Evolutionary conservation across 2,797 vertebrate species (phyloP).

Genomic region (Gymnoscopelus braueri): DNA sequence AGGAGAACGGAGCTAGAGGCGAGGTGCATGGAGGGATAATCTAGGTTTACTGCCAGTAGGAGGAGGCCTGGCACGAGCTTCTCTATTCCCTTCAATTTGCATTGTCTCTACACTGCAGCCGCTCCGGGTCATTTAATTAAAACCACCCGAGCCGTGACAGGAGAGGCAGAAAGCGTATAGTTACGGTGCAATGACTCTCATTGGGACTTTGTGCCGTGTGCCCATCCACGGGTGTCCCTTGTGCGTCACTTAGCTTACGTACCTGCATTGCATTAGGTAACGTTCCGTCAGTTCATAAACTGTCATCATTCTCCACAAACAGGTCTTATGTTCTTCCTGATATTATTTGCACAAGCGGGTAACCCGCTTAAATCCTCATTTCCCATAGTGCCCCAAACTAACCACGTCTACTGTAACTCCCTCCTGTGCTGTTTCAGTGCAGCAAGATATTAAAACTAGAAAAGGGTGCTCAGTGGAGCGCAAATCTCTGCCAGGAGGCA

Average conservation of each 20-base stretch:
- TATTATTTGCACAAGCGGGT: no score
- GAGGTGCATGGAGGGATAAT: slow-evolving; percentile 16
- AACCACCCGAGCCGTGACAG: slow-evolving; percentile 36
- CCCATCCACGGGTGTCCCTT: background rate
- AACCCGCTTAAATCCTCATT: no score
- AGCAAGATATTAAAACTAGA: no score
- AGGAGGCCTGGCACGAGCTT: background rate
- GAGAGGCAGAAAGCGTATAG: slow-evolving; percentile 4
- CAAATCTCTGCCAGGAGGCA: no score
- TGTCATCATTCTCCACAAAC: background rate
- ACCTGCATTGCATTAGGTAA: slow-evolving; percentile 22
- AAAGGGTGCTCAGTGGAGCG: no score
- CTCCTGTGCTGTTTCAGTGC: no score
- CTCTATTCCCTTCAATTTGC: slow-evolving; percentile 25
- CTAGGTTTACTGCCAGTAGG: slow-evolving; percentile 36
- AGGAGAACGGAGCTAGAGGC: slow-evolving; percentile 10
- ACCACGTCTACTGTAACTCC: no score
- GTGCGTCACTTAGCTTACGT: slow-evolving; percentile 3
- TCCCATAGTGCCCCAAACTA: no score
- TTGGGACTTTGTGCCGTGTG: background rate
- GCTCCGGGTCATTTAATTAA: slow-evolving; percentile 52
- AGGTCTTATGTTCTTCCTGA: background rate
- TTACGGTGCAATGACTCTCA: background rate
- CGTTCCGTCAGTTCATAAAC: background rate
- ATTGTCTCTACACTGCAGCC: slow-evolving; percentile 30